phyloP scores from a whole-genome alignment of 2,113 vertebrate species.

The Mastomys natalensis region DNA sequence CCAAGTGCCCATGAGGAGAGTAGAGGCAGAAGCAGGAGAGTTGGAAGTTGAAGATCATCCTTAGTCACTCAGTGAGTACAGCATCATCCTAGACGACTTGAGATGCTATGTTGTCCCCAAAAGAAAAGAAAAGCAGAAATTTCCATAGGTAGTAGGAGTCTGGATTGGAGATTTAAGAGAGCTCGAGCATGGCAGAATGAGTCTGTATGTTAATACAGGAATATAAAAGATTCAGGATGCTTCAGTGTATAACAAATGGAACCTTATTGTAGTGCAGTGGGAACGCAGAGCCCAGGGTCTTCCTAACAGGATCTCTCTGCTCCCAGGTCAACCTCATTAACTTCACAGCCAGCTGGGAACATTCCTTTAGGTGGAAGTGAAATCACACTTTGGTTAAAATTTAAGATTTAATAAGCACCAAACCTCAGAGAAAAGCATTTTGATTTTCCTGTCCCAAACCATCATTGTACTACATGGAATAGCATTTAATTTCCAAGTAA shows the following conservation, averaged over 20 bases:
- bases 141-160: neutral
- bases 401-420: neutral
- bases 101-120: neutral
- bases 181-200: neutral
- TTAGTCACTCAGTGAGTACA: neutral
- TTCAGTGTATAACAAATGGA: neutral
- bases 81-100: too few species aligned
- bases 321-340: neutral
- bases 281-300: neutral
- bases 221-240: too few species aligned
- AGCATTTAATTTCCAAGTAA: neutral
- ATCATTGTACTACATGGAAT: neutral
- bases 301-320: neutral
- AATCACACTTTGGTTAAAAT: neutral
- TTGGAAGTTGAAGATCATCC: neutral
- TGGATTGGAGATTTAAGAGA: neutral
- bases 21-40: neutral
- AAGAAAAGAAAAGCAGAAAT: neutral
- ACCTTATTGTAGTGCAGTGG: too few species aligned
- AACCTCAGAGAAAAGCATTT: neutral
- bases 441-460: neutral
- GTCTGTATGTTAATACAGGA: neutral
- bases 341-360: too few species aligned
- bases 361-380: neutral
- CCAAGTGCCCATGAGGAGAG: too few species aligned